phyloP scores from a whole-genome alignment of 1,140 invertebrate species.

The Plectrocnemia conspersa region DNA sequence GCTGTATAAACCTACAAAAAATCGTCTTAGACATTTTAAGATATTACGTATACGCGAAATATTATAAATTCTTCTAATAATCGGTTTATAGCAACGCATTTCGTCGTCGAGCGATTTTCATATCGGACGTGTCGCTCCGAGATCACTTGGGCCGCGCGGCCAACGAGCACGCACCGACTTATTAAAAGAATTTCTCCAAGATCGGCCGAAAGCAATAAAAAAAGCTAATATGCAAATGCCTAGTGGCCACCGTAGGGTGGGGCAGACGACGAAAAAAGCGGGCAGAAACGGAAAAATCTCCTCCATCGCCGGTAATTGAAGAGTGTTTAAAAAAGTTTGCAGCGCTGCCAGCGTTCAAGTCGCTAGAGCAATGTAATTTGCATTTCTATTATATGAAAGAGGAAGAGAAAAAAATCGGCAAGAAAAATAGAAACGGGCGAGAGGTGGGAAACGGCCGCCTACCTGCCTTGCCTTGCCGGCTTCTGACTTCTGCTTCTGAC shows the following conservation, averaged over 20 bases:
- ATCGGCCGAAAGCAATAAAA: constrained; percentile 16
- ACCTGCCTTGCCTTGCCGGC: constrained; percentile 3
- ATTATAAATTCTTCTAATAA: too few relatives aligned
- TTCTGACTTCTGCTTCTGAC: constrained; percentile 17
- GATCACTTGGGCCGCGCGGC: constrained; percentile 5
- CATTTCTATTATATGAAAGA: constrained; percentile 36
- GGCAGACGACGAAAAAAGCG: constrained; percentile 15
- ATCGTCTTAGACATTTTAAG: too few relatives aligned
- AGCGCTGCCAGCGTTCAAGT: constrained; percentile 27
- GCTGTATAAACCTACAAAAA: too few relatives aligned
- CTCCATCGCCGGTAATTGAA: constrained; percentile 35
- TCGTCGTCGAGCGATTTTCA: too few relatives aligned
- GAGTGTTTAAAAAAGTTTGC: constrained; percentile 36
- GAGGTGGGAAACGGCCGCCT: neutral
- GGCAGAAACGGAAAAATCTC: constrained; percentile 32
- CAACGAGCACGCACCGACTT: constrained; percentile 22
- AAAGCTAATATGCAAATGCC: constrained; percentile 34
- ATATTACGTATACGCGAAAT: too few relatives aligned
- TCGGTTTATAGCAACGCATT: too few relatives aligned
- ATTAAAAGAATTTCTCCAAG: constrained; percentile 33
- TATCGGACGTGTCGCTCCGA: too few relatives aligned
- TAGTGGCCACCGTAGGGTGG: too few relatives aligned
- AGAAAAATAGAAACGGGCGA: neutral
- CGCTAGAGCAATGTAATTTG: constrained; percentile 34
- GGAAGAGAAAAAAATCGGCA: constrained; percentile 24